Evolutionary conservation across 2,113 vertebrate species (phyloP).

Genomic region (Ciconia boyciana): DNA sequence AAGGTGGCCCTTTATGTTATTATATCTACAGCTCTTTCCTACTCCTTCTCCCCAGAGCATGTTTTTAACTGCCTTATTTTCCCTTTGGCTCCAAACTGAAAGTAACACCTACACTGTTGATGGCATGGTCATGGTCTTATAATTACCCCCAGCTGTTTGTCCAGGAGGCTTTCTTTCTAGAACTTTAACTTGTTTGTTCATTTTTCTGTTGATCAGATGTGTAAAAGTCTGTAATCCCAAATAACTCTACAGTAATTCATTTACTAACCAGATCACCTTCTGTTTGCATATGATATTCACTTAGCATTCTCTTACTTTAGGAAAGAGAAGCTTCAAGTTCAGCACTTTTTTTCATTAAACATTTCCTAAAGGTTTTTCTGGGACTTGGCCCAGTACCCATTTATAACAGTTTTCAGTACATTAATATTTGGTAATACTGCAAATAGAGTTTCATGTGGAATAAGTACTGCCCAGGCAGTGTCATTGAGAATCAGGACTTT

Average conservation of each 20-base stretch:
- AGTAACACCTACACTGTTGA: neutral
- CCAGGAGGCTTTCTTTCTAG: neutral
- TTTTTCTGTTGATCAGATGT: neutral
- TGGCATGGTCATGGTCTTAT: neutral
- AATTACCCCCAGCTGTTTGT: neutral
- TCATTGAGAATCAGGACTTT: neutral
- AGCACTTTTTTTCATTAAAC: neutral
- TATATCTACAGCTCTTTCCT: neutral
- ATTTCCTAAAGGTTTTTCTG: neutral
- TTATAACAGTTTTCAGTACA: neutral
- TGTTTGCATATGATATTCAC: neutral
- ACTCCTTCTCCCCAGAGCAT: neutral
- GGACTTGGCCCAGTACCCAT: neutral
- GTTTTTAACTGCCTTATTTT: neutral
- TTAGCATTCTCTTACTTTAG: neutral
- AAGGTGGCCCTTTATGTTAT: neutral
- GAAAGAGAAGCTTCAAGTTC: neutral
- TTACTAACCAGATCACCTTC: neutral
- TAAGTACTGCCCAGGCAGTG: neutral
- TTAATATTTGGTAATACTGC: neutral
- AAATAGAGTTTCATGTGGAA: neutral
- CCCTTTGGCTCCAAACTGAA: neutral
- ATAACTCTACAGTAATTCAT: neutral
- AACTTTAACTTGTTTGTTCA: neutral
- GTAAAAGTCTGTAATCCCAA: neutral